Percentiles rank a stretch among this genome's conserved stretches.
phyloP scores from a whole-genome alignment of 1,140 invertebrate species.

The Lethocerus indicus region DNA sequence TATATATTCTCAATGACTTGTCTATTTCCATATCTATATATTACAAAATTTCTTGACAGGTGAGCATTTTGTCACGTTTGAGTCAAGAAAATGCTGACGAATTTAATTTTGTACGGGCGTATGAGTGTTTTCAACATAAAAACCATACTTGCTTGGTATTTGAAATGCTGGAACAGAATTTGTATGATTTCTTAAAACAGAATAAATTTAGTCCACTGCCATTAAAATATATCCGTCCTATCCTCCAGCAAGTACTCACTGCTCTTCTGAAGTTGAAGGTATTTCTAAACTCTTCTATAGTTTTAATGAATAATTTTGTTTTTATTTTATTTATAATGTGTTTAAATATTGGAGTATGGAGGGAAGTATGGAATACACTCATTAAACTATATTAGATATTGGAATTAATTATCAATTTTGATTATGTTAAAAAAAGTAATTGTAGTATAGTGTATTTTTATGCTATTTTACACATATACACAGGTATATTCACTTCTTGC shows the following conservation, averaged over 20 bases:
- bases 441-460: no score
- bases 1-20: no score
- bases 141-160: slow-evolving; percentile 99
- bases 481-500: no score
- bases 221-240: slow-evolving; percentile 95
- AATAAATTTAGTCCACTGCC: slow-evolving; percentile 98
- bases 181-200: slow-evolving; percentile 99
- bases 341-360: no score
- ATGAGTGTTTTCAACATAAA: slow-evolving; percentile 99
- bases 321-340: background rate
- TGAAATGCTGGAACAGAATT: slow-evolving; percentile 99
- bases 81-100: slow-evolving; percentile 99
- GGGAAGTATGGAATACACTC: no score
- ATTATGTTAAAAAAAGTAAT: no score
- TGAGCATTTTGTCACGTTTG: slow-evolving; percentile 88
- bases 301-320: no score
- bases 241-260: slow-evolving; percentile 95
- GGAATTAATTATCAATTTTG: no score
- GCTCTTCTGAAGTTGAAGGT: slow-evolving; percentile 95
- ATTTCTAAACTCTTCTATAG: no score
- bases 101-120: slow-evolving; percentile 98
- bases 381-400: no score
- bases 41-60: slow-evolving; percentile 30
- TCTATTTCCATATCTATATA: background rate
- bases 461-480: no score